Base-by-base conservation (phyloP, 1,140 invertebrate genomes). In the Drosophila obscura region DNA sequence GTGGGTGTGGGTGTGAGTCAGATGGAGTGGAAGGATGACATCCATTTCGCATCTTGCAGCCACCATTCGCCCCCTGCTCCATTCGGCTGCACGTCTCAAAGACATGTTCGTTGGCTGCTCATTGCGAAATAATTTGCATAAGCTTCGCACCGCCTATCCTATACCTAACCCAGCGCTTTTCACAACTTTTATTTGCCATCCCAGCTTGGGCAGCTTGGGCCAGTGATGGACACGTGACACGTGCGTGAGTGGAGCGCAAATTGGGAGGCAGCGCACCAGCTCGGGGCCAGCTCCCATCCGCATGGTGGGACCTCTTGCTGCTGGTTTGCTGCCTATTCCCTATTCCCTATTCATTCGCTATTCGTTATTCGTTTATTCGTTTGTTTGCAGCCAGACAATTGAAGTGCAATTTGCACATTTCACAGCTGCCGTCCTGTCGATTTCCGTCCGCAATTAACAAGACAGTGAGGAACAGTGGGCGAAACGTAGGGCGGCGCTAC, bases 41-140 rank as follows among this genome's bases (percentile, higher is more conserved):
- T 57, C 52, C 71, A 73, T 68, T 68, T 68, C 52, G 51, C 67
- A 73, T 49, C 52, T 71, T 43, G 50, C 57, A 41, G 4, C 35
- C 35, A 11, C 0, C 35, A 45, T 58, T 52, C 58, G 41, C 56
- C 56, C 43, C 22, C 22, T 1, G 19, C 19, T 1, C 19, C 19
- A 1, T 19, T 19, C 19, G 19, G 19, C 19, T 19, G 19, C 19
- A 77, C 64, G 67, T 72, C 2, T 82, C 80, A 74, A 77, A 77
- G 74, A 63, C 80, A 82, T 82, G 79, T 76, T 83, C 79, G 43
- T 59, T 51, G 73, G 53, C 57, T 69, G 67, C 76, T 84, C 80
- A 83, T 84, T 84, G 82, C 71, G 60, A 80, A 87, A 87, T 82
- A 77, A 87, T 87, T 87, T 87, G 82, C 83, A 87, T 87, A 87